phyloP scores from a whole-genome alignment of 2,113 vertebrate species.

The Pedetes capensis region DNA sequence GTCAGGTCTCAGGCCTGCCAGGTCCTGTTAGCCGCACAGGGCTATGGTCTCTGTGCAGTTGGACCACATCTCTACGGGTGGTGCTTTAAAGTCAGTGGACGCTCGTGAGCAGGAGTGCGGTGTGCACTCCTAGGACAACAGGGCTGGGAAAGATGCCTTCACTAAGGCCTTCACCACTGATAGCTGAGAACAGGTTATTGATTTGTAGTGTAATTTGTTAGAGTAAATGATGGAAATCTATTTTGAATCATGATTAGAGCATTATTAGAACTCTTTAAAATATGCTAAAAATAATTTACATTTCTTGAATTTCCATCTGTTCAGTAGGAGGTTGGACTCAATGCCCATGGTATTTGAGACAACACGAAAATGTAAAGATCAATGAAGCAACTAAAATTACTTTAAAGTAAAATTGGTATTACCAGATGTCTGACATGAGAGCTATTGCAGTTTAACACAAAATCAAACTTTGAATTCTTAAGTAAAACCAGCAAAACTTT shows the following conservation, averaged over 20 bases:
- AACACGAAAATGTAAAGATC: conserved; percentile 2
- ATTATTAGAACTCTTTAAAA: background rate
- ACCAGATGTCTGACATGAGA: background rate
- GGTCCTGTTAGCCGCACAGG: background rate
- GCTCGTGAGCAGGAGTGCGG: too few relatives aligned
- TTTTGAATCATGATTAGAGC: background rate
- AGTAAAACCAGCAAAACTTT: background rate
- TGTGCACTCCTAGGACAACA: too few relatives aligned
- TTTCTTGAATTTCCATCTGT: background rate
- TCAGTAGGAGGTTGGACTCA: background rate
- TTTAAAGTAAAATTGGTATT: background rate
- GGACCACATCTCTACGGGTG: background rate
- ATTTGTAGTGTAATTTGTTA: background rate
- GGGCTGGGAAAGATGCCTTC: too few relatives aligned
- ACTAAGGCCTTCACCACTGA: background rate
- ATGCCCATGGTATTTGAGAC: background rate
- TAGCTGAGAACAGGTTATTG: background rate
- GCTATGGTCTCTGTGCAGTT: background rate
- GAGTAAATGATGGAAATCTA: background rate
- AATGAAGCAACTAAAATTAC: background rate
- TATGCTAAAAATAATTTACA: background rate
- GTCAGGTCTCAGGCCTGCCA: background rate
- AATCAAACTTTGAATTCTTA: background rate
- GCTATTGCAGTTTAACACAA: background rate
- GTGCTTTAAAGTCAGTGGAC: background rate